Percentiles rank a stretch among this genome's conserved stretches.
phyloP scores from a whole-genome alignment of 1,140 invertebrate species.

The Latrodectus geometricus region DNA sequence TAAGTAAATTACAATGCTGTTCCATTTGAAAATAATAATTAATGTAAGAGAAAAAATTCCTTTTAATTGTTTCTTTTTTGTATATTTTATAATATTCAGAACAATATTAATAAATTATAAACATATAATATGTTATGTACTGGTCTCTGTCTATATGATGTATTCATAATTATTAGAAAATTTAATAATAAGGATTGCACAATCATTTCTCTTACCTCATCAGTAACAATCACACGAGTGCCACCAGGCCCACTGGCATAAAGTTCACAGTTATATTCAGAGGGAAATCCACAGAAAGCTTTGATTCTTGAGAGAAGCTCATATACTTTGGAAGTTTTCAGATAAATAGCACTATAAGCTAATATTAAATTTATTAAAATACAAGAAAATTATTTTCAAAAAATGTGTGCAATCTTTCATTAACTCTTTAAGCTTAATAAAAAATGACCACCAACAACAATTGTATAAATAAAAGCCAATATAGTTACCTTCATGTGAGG shows the following conservation, averaged over 20 bases:
- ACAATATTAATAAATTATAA: background rate
- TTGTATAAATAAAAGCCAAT: background rate
- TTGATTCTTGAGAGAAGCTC: conserved; percentile 48
- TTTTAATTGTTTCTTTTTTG: no score
- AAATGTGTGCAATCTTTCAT: background rate
- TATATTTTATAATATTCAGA: no score
- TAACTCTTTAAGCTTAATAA: background rate
- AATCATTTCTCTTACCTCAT: conserved; percentile 24
- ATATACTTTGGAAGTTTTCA: conserved; percentile 34
- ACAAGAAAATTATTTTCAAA: background rate
- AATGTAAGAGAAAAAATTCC: no score
- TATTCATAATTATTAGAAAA: background rate
- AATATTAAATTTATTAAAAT: conserved; percentile 22
- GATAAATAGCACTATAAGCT: conserved; percentile 57
- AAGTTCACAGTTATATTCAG: conserved; percentile 48
- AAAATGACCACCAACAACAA: background rate
- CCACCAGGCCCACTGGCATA: conserved; percentile 50
- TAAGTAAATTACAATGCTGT: no score
- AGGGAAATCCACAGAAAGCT: conserved; percentile 44
- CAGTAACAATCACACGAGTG: conserved; percentile 46
- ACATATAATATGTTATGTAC: background rate
- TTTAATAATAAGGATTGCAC: background rate
- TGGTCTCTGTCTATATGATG: no score
- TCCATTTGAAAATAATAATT: no score
- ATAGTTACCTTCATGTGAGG: conserved; percentile 38